Evolutionary conservation across 2,797 vertebrate genomes (phyloP), one percentile per base, ranked within the genome.

Genomic region (Sylvilagus floridanus): DNA sequence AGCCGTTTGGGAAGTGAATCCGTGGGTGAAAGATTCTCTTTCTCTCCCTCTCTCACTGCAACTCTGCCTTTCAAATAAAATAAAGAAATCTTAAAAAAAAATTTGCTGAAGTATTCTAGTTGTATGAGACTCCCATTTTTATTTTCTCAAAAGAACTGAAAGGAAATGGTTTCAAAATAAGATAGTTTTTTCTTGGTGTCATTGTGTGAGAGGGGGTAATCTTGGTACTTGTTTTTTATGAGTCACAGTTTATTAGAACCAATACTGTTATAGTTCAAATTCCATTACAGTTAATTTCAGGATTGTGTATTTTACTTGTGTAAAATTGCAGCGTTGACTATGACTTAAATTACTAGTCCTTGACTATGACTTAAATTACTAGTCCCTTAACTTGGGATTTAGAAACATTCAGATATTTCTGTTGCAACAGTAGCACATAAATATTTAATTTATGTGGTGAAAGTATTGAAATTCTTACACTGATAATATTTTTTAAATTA

Each of bases 401-500:
- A 77, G 83, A 84, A 71, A 82, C 79, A n/a, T 66, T 76, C 88
- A 32, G 72, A 12, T 69, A 81, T 84, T 92, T 96, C 69, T 69
- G 1, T 71, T 91, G n/a, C 77, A 42, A 47, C 16, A 30, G 24
- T 79, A 54, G 72, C 22, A 0, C 85, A 63, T 69, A 22, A 75
- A 79, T 69, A 75, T 95, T 95, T 69, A 92, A 72, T 85, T 65
- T 85, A 72, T 72, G 63, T 66, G 77, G 19, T 91, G 72, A 82
- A 95, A 72, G 3, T 84, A 37, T 85, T 82, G n/a, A 28, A 47
- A 17, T 62, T 50, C 19, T 42, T 78, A 21, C 1, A 88, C 3
- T 69, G 1, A 66, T 68, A 12, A 12, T 47, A 47, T 66, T 69
- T 57, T 42, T 54, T 30, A 30, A 54, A 30, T 35, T 60, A 47